Evolutionary conservation across 2,797 vertebrate genomes (phyloP).

Genomic region (Anguilla pacifica): DNA sequence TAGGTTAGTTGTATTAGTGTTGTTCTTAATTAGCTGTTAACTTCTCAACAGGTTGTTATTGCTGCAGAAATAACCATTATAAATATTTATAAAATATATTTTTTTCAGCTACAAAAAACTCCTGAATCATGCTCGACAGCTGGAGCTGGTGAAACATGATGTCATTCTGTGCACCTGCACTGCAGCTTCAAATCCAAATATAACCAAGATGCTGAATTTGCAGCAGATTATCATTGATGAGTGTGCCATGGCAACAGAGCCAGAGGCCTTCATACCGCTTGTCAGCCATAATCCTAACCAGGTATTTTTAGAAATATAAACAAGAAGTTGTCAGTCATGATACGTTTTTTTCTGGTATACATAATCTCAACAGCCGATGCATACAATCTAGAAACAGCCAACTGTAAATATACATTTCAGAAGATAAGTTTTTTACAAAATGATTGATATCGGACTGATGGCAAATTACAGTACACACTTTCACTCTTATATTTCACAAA

Average conservation of each 20-base stretch:
- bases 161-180: conserved; percentile 80
- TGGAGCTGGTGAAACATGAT: conserved; percentile 61
- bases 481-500: not conserved
- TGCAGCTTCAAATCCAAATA: conserved; percentile 34
- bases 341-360: not conserved
- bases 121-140: conserved; percentile 35
- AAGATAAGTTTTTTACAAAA: not conserved
- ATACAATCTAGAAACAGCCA: not conserved
- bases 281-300: conserved; percentile 67
- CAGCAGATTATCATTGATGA: conserved; percentile 78
- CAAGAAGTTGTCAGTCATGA: not conserved
- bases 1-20: conserved; percentile 1
- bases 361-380: not conserved
- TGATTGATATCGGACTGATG: not conserved
- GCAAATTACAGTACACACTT: not conserved
- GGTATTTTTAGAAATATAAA: conserved; percentile 53
- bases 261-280: conserved; percentile 80
- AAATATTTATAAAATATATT: not conserved
- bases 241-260: conserved; percentile 82
- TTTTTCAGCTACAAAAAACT: fast-evolving
- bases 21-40: not conserved
- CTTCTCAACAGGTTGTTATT: not conserved
- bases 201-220: conserved; percentile 53
- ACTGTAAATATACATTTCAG: not conserved
- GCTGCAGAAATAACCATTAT: not conserved